Evolutionary conservation across 2,888 invertebrate genomes (phyloP), one percentile per base, ranked within the genome.

Genomic region (Dolichomitus sp.): DNA sequence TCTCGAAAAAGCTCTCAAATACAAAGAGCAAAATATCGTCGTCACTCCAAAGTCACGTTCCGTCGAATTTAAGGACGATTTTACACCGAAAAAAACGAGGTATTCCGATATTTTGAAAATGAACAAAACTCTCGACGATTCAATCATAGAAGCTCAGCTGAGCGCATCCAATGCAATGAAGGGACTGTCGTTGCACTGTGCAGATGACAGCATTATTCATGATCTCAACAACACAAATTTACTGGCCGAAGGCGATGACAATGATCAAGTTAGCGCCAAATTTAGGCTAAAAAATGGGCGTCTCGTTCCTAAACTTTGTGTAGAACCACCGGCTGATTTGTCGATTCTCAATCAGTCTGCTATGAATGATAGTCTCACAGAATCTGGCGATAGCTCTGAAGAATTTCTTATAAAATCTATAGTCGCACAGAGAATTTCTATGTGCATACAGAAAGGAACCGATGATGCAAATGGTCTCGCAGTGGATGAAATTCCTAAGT

Each of bases 321-420:
- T 77, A 7, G 54, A 77, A 11, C 45, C 23, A 1, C 77, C 50
- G 7, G 33, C 23, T 2, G 75, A 86, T 30, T 42, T 68, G 23
- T 92, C 92, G 0, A 90, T 92, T 78, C 83, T 93, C n/a, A 90
- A 89, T 81, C 85, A 88, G 11, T 92, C 93, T 1, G 83, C 88
- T 14, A 89, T 93, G 91, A 91, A 93, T 50, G 92, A 93, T 80
- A 86, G 85, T 78, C 80, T 86, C 1, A 85, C 82, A 0, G 83
- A 81, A 17, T 83, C 84, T 5, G 74, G 72, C 30, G 65, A 19
- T 45, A 85, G 77, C 66, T 66, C 78, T 0, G 83, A 85, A 17
- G 86, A 85, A 4, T 59, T 54, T 54, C 69, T 78, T 0, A 54
- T 81, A 6, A 85, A 81, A 40, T 83, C 81, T 5, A 61, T 81